These are phyloP conservation scores for Petaurus breviceps DNA, from an alignment of 2,113 vertebrate genomes.

Conservation along the genomic window DNA sequence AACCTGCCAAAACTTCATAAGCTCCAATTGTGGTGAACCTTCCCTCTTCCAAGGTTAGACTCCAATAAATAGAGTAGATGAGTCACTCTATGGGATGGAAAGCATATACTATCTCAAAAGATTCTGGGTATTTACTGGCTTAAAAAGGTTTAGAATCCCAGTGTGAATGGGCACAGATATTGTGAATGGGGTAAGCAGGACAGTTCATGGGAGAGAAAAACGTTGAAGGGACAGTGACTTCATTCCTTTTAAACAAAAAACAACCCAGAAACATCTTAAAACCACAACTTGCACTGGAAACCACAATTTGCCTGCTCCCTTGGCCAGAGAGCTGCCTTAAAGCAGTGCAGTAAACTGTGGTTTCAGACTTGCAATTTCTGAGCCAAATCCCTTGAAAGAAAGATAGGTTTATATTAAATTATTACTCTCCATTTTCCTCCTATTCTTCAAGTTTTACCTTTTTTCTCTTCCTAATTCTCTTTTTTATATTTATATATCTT, in stretches of 20 bases:
- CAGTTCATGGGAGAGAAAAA: not conserved
- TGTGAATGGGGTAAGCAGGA: not conserved
- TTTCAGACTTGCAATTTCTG: constrained; percentile 5
- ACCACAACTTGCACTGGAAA: constrained; percentile 22
- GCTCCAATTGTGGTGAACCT: not conserved
- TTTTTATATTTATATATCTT: not conserved
- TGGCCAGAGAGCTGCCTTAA: constrained; percentile 40
- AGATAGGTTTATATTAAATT: too few relatives aligned
- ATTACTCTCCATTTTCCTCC: not conserved
- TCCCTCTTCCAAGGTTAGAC: constrained; percentile 7
- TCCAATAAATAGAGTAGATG: not conserved
- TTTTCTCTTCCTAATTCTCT: constrained; percentile 2
- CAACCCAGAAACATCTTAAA: constrained; percentile 7
- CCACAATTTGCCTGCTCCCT: constrained; percentile 19
- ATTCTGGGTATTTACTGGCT: constrained; percentile 22
- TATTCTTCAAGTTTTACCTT: not conserved
- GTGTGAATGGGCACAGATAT: not conserved
- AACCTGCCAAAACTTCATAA: constrained; percentile 1
- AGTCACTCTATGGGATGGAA: constrained; percentile 39
- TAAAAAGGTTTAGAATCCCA: not conserved
- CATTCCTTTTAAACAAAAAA: constrained; percentile 28
- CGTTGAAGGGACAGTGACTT: not conserved
- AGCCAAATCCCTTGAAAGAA: constrained; percentile 20
- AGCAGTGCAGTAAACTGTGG: not conserved
- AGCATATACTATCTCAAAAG: constrained; percentile 5